Percentiles rank a stretch among this genome's conserved stretches.
Conservation (phyloP, 2,797 vertebrate species). For the Hippopotamyrus pictus region DNA sequence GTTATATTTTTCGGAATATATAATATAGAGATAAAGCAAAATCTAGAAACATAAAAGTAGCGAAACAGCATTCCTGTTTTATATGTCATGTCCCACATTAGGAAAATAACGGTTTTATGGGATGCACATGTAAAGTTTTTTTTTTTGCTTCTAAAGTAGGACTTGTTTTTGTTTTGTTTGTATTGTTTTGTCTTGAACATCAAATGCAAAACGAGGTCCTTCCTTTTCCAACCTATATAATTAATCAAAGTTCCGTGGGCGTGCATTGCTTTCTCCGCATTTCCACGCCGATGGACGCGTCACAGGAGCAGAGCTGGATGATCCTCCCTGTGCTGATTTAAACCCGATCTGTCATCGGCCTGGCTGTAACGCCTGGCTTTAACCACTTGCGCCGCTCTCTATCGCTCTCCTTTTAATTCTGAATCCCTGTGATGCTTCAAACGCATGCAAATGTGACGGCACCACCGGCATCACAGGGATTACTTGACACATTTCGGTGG, state of each 20-base stretch:
- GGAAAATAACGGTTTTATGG: not conserved
- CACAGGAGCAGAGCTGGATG: not conserved
- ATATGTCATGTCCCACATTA: not conserved
- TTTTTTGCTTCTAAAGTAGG: not conserved
- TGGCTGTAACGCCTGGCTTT: not conserved
- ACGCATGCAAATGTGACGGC: slow-evolving; percentile 25
- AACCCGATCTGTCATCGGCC: not conserved
- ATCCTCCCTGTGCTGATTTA: slow-evolving; percentile 5
- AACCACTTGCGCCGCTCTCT: not conserved
- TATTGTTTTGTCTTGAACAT: not conserved
- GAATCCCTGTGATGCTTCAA: slow-evolving; percentile 15
- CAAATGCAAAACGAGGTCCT: not conserved
- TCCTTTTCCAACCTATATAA: not conserved
- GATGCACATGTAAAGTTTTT: not conserved
- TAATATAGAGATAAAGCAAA: not conserved
- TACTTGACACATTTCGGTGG: not conserved
- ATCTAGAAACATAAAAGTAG: not conserved
- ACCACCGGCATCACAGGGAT: slow-evolving; percentile 11
- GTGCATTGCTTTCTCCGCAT: slow-evolving; percentile 2
- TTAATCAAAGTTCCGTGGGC: not conserved
- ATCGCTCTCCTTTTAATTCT: slow-evolving; percentile 10
- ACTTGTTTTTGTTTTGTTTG: not conserved
- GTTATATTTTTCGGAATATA: not conserved
- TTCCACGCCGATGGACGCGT: not conserved
- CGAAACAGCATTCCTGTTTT: not conserved